Evolutionary conservation across 2,888 invertebrate species (phyloP), one percentile per base, ranked within the genome.

Genomic region (Baccha elongata): DNA sequence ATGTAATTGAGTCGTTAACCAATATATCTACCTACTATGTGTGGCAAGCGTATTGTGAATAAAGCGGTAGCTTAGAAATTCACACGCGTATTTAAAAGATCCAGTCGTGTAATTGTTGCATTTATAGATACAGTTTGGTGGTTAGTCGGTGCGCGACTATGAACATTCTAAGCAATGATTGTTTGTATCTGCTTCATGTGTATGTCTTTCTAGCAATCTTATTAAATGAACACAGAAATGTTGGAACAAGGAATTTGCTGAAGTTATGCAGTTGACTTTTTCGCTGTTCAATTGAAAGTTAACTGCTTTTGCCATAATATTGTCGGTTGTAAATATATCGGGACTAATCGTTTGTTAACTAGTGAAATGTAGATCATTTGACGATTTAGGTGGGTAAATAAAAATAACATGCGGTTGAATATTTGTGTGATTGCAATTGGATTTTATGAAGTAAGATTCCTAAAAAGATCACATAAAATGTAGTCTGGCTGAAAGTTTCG

Each of bases 1-100:
- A 52, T 60, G 80, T 69, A 81, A 81, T 81, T 81, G 74, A 75
- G 80, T 81, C 81, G 81, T 75, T 75, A 81, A 64, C 17, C 26
- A 29, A n/a, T n/a, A n/a, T 35, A 62, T 29, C 48, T 37, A 21
- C 23, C 40, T 58, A 40, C 11, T 40, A 3, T 53, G n/a, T 29
- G 53, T 73, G 53, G 44, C 15, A 7, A 26, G 10, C 10, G 8
- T 1, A 1, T 0, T 13, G 26, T 5, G 13, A 15, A 42, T 60
- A 35, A 52, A 40, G 10, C 50, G 15, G 52, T 35, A 65, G 40
- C 35, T 8, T n/a, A 65, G 69, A 80, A 80, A 69, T 74, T 80
- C 80, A 68, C 74, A 80, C 74, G 80, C 78, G 65, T 58, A 65
- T 35, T 23, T 44, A 32, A 65, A 55, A 62, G 48, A 26, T 40